Base-by-base conservation (phyloP, 2,113 vertebrate species). In the Phocoena phocoena region DNA sequence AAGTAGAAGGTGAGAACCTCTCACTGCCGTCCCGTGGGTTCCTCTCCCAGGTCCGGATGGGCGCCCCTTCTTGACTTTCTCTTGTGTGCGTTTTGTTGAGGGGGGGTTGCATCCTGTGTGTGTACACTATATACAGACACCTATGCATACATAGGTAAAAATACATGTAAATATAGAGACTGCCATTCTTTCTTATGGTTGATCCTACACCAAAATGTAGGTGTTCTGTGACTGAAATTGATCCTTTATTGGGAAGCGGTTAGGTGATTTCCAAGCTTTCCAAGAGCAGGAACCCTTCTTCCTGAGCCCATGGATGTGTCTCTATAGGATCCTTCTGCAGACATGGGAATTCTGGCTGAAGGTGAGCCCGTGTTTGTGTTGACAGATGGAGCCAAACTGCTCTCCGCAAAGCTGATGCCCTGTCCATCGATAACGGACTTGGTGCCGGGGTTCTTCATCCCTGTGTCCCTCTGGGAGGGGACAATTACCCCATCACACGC, bases 361-460 rank as follows among this genome's bases (percentile, higher is more conserved):
- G 44, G 63, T 63, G 70, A 79, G 63, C 44, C 6, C 7, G 25
- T 17, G 76, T 84, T 20, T 53, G 8, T 26, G 50, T 17, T 8
- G 28, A 18, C 53, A 33, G n/a, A 8, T 2, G 28, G 36, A 28
- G 14, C 50, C 28, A 8, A 21, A 11, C 25, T 38, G 17, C 18
- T 70, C 31, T 53, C 58, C 47, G 3, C 73, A 8, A 28, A 76
- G 70, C 36, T 33, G 5, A 2, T 2, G 9, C 28, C 5, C 89
- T 1, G 26, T 12, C 60, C 4, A 2, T 12, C 0, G 21, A 4
- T 0, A 3, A 2, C 0, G 9, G 23, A 6, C 74, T 21, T 1
- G 58, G 14, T 3, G 31, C 23, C 6, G 0, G 0, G 0, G 3
- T 17, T n/a, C 71, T 65, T 36, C 3, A 36, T 20, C 36, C 23